These are phyloP conservation scores for Meteorus colon DNA, from an alignment of 2,888 invertebrate genomes.

Conservation along the genomic window DNA sequence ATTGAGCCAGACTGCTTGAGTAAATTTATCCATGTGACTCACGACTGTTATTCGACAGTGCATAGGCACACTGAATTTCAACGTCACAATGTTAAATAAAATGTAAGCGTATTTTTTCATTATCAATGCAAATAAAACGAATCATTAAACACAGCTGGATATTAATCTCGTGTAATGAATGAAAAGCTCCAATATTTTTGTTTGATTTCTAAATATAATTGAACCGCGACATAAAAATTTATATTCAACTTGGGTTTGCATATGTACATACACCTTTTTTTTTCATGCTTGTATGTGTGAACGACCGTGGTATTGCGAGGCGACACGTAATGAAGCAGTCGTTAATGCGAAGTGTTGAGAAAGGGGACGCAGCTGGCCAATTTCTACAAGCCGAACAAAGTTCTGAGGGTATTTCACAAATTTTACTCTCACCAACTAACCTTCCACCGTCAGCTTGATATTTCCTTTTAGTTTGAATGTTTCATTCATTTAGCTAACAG, in stretches of 20 bases:
- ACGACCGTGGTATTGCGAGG: slow-evolving; percentile 1
- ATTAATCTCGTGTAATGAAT: background rate
- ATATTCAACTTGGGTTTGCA: background rate
- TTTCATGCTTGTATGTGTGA: background rate
- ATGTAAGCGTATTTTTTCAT: background rate
- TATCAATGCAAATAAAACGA: background rate
- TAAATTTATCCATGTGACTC: slow-evolving; percentile 52
- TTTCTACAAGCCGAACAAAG: slow-evolving; percentile 46
- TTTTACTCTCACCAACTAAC: slow-evolving; percentile 29
- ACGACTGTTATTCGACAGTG: slow-evolving; percentile 39
- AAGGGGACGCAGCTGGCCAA: slow-evolving; percentile 53
- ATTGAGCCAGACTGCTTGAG: slow-evolving; percentile 44
- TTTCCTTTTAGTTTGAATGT: slow-evolving; percentile 17
- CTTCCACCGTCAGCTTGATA: background rate
- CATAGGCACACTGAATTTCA: background rate
- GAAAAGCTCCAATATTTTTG: background rate
- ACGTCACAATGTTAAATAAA: background rate
- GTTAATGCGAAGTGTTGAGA: slow-evolving; percentile 9
- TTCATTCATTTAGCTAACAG: slow-evolving; percentile 13
- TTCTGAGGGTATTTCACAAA: slow-evolving; percentile 46
- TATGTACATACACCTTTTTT: background rate
- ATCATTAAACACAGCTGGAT: slow-evolving; percentile 5
- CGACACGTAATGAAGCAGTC: slow-evolving; percentile 15
- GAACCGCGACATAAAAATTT: background rate
- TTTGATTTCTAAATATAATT: background rate